Base-by-base conservation (phyloP, 2,797 vertebrate species). In the Xiphophorus birchmanni region DNA sequence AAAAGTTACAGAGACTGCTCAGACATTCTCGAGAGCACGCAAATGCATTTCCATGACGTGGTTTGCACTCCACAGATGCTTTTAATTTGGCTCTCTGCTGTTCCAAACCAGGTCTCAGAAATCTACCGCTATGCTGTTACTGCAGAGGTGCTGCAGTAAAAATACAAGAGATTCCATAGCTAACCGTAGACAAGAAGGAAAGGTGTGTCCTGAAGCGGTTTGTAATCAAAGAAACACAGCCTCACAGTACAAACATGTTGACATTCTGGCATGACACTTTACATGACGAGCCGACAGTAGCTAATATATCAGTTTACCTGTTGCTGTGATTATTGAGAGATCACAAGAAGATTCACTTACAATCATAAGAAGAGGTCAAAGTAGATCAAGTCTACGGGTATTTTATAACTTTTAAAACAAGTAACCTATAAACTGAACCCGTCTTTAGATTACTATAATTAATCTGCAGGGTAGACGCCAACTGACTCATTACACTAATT, bases 21-120 rank as follows among this genome's bases (percentile, higher is more conserved):
- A 88, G 84, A 90, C 90, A 83, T 88, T 85, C 90, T 85, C 86
- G 3, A 74, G 73, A 79, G 81, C 48, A 73, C 67, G 77, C n/a
- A 6, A 88, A 87, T 78, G 82, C 78, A 67, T 93, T 94, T 95
- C 93, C 93, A 94, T 94, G 92, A 94, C 92, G 93, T 87, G 74
- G 29, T 89, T 47, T 50, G 76, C 47, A 50, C 87, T 2, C 40
- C 40, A 76, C 93, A 93, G 90, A 94, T 94, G 93, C 88, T 94
- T 95, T 93, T 77, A 90, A 94, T 94, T 94, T 93, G 85, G 74
- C 84, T 52, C 77, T 75, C 69, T 52, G 87, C 69, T 60, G 88
- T 69, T 78, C 84, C 54, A 77, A 91, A 89, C 89, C 90, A 83
- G 91, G 78, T 88, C 86, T 87, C 82, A 82, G 91, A 94, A 93